A percentile compares a stretch with the other conserved stretches of the same genome.
Evolutionary conservation across 2,888 invertebrate species (phyloP).

Genomic region (Oxystoma pomonae): DNA sequence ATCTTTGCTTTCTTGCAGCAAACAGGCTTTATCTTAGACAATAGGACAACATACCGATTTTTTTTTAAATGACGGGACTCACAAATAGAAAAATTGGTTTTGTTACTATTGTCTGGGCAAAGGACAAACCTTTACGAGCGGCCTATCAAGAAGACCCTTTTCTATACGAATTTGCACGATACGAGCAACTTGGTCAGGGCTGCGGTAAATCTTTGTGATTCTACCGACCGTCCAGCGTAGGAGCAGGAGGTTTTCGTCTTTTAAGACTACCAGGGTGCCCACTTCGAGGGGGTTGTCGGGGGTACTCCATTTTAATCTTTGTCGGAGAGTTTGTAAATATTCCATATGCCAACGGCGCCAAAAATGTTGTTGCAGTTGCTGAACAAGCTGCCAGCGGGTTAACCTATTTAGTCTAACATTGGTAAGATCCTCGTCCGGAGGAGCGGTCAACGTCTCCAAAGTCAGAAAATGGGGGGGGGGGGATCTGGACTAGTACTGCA

Average conservation of each 20-base stretch:
- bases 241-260: not conserved
- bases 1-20: too few species aligned
- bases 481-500: not conserved
- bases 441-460: too few species aligned
- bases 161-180: not conserved
- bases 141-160: too few species aligned
- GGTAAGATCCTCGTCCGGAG: not conserved
- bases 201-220: not conserved
- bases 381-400: not conserved
- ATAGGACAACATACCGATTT: too few species aligned
- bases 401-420: not conserved
- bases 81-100: too few species aligned
- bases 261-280: not conserved
- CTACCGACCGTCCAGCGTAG: not conserved
- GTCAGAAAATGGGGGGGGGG: not conserved
- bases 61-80: too few species aligned
- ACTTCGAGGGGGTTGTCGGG: not conserved
- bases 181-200: not conserved
- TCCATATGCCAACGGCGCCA: not conserved
- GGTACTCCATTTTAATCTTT: not conserved
- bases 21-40: too few species aligned
- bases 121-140: too few species aligned
- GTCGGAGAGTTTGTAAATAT: not conserved
- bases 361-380: not conserved
- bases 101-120: too few species aligned